A percentile compares a stretch with the other conserved stretches of the same genome.
Evolutionary conservation across 2,888 invertebrate genomes (phyloP).

Genomic region (Hirtodrosophila alboralis): DNA sequence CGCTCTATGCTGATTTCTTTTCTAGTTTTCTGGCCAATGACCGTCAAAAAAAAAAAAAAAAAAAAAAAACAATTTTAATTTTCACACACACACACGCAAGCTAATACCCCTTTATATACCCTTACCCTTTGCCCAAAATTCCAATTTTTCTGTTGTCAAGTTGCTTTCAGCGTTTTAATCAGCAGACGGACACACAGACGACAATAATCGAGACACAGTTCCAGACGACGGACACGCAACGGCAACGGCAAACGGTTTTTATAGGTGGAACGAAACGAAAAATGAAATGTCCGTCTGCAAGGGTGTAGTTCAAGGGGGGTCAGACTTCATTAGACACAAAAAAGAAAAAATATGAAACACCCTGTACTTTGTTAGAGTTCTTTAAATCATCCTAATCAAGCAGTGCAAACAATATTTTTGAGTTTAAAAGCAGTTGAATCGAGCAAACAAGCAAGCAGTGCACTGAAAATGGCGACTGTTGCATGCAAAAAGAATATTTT

Average conservation of each 20-base stretch:
- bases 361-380: too few relatives aligned
- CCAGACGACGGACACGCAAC: slow-evolving; percentile 45
- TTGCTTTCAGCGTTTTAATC: slow-evolving; percentile 50
- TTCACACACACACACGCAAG: slow-evolving; percentile 26
- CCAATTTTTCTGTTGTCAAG: slow-evolving; percentile 50
- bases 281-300: too few relatives aligned
- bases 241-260: too few relatives aligned
- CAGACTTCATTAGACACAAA: too few relatives aligned
- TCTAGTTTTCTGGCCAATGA: slow-evolving; percentile 48
- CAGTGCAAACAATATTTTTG: too few relatives aligned
- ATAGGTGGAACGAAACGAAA: background rate
- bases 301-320: too few relatives aligned
- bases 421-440: too few relatives aligned
- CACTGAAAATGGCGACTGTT: too few relatives aligned
- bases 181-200: slow-evolving; percentile 44
- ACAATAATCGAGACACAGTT: slow-evolving; percentile 9
- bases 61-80: slow-evolving; percentile 13
- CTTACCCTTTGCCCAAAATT: slow-evolving; percentile 1
- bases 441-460: too few relatives aligned
- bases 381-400: too few relatives aligned
- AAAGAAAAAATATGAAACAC: too few relatives aligned
- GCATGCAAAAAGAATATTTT: too few relatives aligned
- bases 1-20: slow-evolving; percentile 5
- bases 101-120: slow-evolving; percentile 18
- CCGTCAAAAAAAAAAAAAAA: slow-evolving; percentile 45